Percentiles rank a stretch among this genome's conserved stretches.
These are phyloP conservation scores for Alentia gelatinosa DNA, from an alignment of 2,888 invertebrate species.

Conservation along the genomic window DNA sequence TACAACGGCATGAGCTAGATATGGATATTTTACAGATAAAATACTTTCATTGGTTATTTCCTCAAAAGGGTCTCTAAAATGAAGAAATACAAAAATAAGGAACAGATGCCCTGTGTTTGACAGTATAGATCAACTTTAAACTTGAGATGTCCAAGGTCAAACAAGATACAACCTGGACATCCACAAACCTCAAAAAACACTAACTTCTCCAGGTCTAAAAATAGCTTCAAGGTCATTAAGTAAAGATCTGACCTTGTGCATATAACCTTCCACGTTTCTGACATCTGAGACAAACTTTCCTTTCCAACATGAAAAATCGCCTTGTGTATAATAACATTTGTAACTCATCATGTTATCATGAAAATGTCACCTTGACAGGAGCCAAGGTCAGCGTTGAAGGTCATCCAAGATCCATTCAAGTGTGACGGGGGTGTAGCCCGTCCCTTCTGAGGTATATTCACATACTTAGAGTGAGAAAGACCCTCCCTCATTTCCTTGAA, in stretches of 20 bases:
- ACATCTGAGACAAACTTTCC: background rate
- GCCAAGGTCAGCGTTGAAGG: background rate
- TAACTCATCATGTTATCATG: no score
- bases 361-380: background rate
- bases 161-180: background rate
- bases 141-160: background rate
- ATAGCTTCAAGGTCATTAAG: background rate
- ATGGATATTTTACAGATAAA: background rate
- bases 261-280: background rate
- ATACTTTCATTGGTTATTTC: background rate
- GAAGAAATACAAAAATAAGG: conserved; percentile 1
- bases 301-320: no score
- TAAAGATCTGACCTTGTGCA: background rate
- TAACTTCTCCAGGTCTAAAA: background rate
- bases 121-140: background rate
- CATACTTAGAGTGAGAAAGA: no score
- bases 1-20: background rate
- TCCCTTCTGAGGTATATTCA: background rate
- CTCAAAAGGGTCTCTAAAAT: background rate
- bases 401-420: background rate
- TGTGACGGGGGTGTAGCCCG: background rate
- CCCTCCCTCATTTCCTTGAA: no score
- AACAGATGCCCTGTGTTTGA: background rate
- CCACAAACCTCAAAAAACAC: no score
- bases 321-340: no score